These are phyloP conservation scores for Squalus acanthias DNA, from an alignment of 2,797 vertebrate genomes.

Conservation along the genomic window DNA sequence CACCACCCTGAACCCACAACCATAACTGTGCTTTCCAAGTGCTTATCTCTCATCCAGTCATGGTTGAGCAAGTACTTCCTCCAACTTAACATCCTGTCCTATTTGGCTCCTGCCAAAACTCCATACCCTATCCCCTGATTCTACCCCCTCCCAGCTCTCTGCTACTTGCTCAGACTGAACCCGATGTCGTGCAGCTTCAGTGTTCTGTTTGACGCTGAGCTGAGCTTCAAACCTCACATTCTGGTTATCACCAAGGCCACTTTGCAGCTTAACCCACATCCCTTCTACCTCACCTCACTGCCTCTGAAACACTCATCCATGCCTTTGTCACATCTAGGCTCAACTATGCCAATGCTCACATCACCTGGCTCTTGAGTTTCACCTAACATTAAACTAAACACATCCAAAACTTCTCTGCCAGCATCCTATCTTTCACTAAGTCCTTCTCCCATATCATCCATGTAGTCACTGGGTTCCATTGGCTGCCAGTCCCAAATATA, in stretches of 20 bases:
- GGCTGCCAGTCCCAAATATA: background rate
- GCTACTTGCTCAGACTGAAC: background rate
- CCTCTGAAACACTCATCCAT: background rate
- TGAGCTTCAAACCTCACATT: background rate
- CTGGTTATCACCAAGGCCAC: background rate
- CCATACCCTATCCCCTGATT: background rate
- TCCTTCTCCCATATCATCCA: background rate
- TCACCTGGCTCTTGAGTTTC: background rate
- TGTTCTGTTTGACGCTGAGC: background rate
- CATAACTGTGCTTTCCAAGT: background rate
- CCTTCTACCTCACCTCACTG: background rate
- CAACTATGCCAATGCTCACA: background rate
- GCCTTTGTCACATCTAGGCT: background rate
- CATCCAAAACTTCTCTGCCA: background rate
- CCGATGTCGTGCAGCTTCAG: background rate
- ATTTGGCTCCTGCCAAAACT: background rate
- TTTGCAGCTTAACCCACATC: background rate
- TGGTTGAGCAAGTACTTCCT: background rate
- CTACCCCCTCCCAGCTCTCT: background rate
- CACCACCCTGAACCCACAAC: background rate
- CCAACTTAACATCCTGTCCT: background rate
- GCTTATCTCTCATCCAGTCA: background rate
- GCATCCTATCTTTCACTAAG: background rate
- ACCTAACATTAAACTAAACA: background rate
- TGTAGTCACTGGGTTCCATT: background rate